phyloP scores from a whole-genome alignment of 2,888 invertebrate genomes.

The Orchestes rusci region DNA sequence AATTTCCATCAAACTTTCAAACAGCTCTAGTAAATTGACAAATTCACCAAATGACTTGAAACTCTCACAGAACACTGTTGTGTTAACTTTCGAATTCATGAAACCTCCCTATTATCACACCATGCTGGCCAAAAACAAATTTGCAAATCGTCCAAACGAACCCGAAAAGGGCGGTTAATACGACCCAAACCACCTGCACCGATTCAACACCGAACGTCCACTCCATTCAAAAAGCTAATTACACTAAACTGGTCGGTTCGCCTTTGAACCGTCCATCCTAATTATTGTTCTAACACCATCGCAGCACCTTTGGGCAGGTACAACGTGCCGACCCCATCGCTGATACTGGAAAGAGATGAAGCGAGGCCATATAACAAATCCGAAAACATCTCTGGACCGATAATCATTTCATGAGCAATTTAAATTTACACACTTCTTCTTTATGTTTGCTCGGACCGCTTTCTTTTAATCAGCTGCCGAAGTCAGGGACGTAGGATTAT shows the following conservation, averaged over 20 bases:
- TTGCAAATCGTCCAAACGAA: no score
- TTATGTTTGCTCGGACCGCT: conserved; percentile 26
- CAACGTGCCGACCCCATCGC: conserved; percentile 13
- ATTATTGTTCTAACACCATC: conserved; percentile 21
- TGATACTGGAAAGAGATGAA: no score
- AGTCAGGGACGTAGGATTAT: conserved; percentile 14
- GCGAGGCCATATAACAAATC: conserved; percentile 20
- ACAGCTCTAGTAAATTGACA: no score
- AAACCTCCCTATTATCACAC: no score
- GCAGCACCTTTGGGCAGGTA: conserved; percentile 20
- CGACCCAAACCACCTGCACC: no score
- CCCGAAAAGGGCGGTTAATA: no score
- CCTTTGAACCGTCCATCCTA: conserved; percentile 25
- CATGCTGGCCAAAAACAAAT: no score
- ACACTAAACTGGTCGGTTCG: conserved; percentile 20
- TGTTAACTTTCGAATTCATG: no score
- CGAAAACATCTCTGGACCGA: conserved; percentile 26
- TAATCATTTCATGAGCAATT: conserved; percentile 28
- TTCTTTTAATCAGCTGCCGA: conserved; percentile 26
- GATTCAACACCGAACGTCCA: no score
- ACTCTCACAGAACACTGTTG: no score
- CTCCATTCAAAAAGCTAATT: conserved; percentile 22
- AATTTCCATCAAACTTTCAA: no score
- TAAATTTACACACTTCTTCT: conserved; percentile 28
- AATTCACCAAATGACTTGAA: no score